phyloP scores from a whole-genome alignment of 2,113 vertebrate genomes.

The Mastomys natalensis region DNA sequence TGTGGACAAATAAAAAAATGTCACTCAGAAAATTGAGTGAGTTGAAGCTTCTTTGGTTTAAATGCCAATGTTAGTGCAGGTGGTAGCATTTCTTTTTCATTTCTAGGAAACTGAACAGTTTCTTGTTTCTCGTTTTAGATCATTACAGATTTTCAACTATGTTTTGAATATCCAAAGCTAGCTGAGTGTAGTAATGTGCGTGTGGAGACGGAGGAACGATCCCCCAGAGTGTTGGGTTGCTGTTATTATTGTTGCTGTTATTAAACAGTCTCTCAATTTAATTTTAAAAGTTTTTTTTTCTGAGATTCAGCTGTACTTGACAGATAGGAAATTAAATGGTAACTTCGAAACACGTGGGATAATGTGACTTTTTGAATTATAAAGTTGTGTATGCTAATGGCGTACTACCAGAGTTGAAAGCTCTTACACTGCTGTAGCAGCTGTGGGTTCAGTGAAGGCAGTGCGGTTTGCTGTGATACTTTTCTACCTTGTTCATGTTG shows the following conservation, averaged over 20 bases:
- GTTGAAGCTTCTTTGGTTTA: not conserved
- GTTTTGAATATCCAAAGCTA: not conserved
- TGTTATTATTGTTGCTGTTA: not conserved
- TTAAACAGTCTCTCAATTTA: not conserved
- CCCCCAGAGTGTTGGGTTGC: not conserved
- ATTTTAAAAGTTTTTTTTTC: not conserved
- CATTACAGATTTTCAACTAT: not conserved
- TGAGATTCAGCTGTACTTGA: not conserved
- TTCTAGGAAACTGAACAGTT: not conserved
- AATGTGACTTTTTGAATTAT: not conserved
- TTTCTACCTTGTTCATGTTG: not conserved
- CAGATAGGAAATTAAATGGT: conserved; percentile 6
- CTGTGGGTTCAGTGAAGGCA: not conserved
- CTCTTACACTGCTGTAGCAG: not conserved
- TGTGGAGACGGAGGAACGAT: not conserved
- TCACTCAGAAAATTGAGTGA: not conserved
- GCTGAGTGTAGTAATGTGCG: not conserved
- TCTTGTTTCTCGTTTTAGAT: not conserved
- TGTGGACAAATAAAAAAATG: not conserved
- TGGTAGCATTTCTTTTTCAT: not conserved
- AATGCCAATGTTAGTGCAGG: not conserved
- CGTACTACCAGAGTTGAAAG: not conserved
- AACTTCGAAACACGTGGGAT: not conserved
- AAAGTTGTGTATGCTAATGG: not conserved
- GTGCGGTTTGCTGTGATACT: not conserved